Evolutionary conservation across 2,113 vertebrate species (phyloP).

Genomic region (Oreotrochilus melanogaster): DNA sequence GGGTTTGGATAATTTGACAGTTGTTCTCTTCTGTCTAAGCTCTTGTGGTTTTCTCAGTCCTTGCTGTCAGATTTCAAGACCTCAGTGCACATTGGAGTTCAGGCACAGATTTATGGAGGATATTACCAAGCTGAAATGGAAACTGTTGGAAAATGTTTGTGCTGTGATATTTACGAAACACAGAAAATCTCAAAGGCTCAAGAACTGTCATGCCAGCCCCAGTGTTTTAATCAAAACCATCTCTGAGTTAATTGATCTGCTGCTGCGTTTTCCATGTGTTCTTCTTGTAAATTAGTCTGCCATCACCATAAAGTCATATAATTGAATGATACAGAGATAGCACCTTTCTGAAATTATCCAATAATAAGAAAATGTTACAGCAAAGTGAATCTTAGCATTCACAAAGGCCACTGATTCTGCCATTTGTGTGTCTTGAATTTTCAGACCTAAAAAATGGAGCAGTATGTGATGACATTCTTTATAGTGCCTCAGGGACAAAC

Average conservation of each 20-base stretch:
- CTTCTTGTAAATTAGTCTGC: background rate
- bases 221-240: constrained; percentile 23
- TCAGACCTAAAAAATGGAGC: background rate
- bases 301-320: background rate
- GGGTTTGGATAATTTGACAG: background rate
- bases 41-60: background rate
- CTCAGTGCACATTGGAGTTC: background rate
- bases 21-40: background rate
- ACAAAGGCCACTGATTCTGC: background rate
- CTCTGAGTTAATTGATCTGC: background rate
- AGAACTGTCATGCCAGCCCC: background rate
- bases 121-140: background rate
- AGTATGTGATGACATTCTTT: background rate
- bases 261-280: constrained; percentile 6
- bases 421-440: background rate
- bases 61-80: background rate
- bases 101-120: background rate
- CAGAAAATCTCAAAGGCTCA: background rate
- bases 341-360: background rate
- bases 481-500: background rate
- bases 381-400: background rate
- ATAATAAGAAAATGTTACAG: background rate
- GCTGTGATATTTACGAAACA: background rate
- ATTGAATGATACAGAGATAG: background rate
- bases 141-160: background rate